phyloP scores from a whole-genome alignment of 2,797 vertebrate species.

The Poeciliopsis turneri region DNA sequence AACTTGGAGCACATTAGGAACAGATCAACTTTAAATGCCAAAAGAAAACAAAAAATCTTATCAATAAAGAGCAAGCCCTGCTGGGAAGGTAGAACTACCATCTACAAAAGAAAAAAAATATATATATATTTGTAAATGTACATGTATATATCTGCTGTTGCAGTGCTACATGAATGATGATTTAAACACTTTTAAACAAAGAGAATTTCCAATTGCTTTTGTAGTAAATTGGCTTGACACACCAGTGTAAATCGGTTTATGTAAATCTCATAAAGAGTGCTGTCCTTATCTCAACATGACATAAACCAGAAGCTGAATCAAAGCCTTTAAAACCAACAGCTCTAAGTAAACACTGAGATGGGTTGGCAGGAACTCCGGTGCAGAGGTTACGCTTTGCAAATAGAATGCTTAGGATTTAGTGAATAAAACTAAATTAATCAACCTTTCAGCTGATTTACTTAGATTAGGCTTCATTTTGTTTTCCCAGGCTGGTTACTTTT shows the following conservation, averaged over 20 bases:
- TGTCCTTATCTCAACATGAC: constrained; percentile 14
- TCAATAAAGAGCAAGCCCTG: background rate
- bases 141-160: background rate
- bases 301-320: background rate
- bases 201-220: constrained; percentile 31
- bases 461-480: constrained; percentile 37
- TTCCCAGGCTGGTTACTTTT: constrained; percentile 31
- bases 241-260: constrained; percentile 22
- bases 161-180: background rate
- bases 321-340: constrained; percentile 3
- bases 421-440: constrained; percentile 3
- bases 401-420: constrained; percentile 8
- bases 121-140: constrained; percentile 3
- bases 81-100: constrained; percentile 10
- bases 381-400: constrained; percentile 32
- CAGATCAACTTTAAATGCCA: constrained; percentile 9
- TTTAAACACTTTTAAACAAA: constrained; percentile 7
- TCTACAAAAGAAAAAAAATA: constrained; percentile 22
- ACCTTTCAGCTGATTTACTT: constrained; percentile 27
- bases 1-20: background rate
- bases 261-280: constrained; percentile 13
- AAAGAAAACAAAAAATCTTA: background rate
- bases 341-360: constrained; percentile 1
- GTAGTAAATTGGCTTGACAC: constrained; percentile 17
- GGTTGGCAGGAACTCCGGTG: constrained; percentile 5